Base-by-base conservation (phyloP, 2,888 invertebrate genomes). In the Dynastes grantii region DNA sequence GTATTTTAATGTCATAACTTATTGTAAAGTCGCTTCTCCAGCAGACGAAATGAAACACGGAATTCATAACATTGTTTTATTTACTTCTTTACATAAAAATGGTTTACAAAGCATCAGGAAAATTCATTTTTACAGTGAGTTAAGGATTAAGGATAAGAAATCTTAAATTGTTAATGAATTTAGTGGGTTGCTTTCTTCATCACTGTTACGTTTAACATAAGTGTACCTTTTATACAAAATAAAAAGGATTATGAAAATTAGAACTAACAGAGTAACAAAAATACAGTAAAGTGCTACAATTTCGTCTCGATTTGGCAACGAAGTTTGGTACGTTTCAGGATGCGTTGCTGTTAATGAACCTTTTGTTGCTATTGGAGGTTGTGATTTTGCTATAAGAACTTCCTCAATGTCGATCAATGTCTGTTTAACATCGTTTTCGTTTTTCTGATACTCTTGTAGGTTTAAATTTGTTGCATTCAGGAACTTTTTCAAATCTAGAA, bases 231-330 rank as follows among this genome's bases (percentile, higher is more conserved):
- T n/a, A 65, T 65, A 65, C 37, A 45, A 13, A n/a, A n/a, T 13
- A 45, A 37, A 65, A 0, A 37, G 45, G 4, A 37, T 55, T 16
- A 55, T 37, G 3, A 71, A 5, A 37, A 71, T 8, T 37, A 71
- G 55, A 8, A 55, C 2, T 8, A 55, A 16, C 16, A 55, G n/a
- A 27, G 27, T 51, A 71, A 55, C 71, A 55, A 71, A 29, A 16
- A 71, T 55, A 37, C 32, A 71, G 9, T 71, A 71, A 29, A 71
- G 29, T 32, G 71, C 71, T 4, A 40, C 37, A 16, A 55, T 71
- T 6, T 71, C 71, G 32, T 37, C 9, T 16, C 9, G 37, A 11
- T 55, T 55, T 1, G 37, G 27, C 1, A 27, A 27, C 2, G 49
- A 13, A n/a, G 49, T 13, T 27, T 16, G 22, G 3, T 29, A 55